A percentile compares a stretch with the other conserved stretches of the same genome.
These are phyloP conservation scores for Hybos culiciformis DNA, from an alignment of 2,888 invertebrate genomes.

Conservation along the genomic window DNA sequence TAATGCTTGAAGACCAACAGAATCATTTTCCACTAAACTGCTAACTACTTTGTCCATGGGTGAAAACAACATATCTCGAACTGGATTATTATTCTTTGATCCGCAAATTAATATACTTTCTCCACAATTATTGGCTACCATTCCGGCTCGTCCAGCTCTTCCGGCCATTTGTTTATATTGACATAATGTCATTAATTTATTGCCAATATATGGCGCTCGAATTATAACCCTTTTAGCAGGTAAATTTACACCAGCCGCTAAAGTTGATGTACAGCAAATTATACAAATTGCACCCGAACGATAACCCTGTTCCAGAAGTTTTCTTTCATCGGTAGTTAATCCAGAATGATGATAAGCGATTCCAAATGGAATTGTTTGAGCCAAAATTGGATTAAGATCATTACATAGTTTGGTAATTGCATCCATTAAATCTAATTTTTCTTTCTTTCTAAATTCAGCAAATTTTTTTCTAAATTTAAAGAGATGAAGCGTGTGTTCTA, in stretches of 20 bases:
- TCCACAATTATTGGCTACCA: slow-evolving; percentile 53
- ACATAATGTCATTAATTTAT: slow-evolving; percentile 55
- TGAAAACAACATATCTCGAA: slow-evolving; percentile 43
- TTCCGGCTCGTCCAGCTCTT: slow-evolving; percentile 82
- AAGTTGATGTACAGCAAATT: slow-evolving; percentile 87
- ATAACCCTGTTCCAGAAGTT: slow-evolving; percentile 71
- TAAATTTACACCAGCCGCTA: slow-evolving; percentile 96
- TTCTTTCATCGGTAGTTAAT: slow-evolving; percentile 74
- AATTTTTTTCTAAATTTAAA: slow-evolving; percentile 36
- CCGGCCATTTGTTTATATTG: slow-evolving; percentile 94
- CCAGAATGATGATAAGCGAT: slow-evolving; percentile 92
- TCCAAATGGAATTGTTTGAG: slow-evolving; percentile 58
- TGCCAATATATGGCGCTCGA: slow-evolving; percentile 70
- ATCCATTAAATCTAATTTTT: slow-evolving; percentile 45
- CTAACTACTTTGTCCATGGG: slow-evolving; percentile 55
- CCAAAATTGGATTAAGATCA: slow-evolving; percentile 50
- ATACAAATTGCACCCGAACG: slow-evolving; percentile 71
- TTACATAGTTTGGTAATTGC: slow-evolving; percentile 52
- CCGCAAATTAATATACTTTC: slow-evolving; percentile 79
- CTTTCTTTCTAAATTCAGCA: slow-evolving; percentile 40
- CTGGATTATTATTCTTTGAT: slow-evolving; percentile 43
- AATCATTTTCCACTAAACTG: slow-evolving; percentile 39
- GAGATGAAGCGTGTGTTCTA: slow-evolving; percentile 2
- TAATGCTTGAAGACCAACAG: slow-evolving; percentile 43
- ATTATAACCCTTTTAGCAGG: slow-evolving; percentile 84